phyloP scores from a whole-genome alignment of 2,797 vertebrate genomes.

The Eulemur albifrons region DNA sequence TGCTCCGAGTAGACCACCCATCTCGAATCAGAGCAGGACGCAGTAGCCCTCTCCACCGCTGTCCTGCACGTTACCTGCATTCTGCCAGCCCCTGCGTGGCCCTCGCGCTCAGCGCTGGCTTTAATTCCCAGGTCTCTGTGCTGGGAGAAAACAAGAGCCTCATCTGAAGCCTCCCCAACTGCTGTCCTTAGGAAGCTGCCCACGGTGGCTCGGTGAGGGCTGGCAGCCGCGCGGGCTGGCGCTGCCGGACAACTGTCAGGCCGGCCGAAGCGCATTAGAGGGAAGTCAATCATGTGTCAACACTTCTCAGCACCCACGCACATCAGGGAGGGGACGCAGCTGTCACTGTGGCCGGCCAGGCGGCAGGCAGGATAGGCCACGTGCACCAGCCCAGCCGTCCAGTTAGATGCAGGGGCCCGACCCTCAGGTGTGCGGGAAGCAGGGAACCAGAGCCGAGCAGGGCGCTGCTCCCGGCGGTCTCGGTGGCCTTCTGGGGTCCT shows the following conservation, averaged over 20 bases:
- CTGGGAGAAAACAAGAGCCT: constrained; percentile 65
- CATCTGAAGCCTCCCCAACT: constrained; percentile 42
- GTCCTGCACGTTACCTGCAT: neutral
- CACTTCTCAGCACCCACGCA: constrained; percentile 83
- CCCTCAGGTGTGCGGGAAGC: constrained; percentile 86
- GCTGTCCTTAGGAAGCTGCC: constrained; percentile 74
- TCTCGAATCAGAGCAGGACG: neutral
- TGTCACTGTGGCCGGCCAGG: constrained; percentile 88
- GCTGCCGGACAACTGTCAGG: constrained; percentile 85
- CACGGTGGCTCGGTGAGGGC: constrained; percentile 67
- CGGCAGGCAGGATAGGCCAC: constrained; percentile 88
- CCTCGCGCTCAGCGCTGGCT: neutral
- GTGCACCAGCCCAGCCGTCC: constrained; percentile 90
- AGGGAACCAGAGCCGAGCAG: constrained; percentile 81
- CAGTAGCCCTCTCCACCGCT: fast-evolving
- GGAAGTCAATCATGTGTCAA: constrained; percentile 89
- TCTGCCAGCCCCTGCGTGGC: neutral
- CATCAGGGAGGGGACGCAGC: constrained; percentile 89
- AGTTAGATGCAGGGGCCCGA: constrained; percentile 91
- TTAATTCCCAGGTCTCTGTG: neutral
- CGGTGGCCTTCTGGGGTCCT: constrained; percentile 74
- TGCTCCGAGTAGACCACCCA: neutral
- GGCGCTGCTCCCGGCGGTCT: constrained; percentile 78
- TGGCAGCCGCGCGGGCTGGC: constrained; percentile 80
- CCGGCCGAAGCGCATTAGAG: constrained; percentile 85